phyloP scores from a whole-genome alignment of 2,797 vertebrate species.

The Botia almorhae region DNA sequence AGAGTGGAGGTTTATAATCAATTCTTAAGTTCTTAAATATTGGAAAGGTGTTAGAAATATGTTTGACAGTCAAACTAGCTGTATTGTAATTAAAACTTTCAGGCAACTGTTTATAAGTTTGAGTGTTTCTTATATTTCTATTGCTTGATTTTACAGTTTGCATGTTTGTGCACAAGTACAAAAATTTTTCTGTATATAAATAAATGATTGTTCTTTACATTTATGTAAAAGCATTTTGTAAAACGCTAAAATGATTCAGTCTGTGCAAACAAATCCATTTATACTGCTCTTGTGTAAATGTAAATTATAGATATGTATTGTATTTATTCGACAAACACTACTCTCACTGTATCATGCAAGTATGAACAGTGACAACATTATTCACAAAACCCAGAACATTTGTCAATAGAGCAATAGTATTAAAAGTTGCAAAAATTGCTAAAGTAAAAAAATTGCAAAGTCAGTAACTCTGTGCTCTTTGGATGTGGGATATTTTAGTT shows the following conservation, averaged over 20 bases:
- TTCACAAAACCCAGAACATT: too few relatives aligned
- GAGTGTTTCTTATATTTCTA: not conserved
- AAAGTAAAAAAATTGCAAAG: too few relatives aligned
- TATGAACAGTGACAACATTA: too few relatives aligned
- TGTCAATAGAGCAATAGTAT: too few relatives aligned
- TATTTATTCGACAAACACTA: not conserved
- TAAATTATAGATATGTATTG: not conserved
- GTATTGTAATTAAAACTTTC: not conserved
- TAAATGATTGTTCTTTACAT: not conserved
- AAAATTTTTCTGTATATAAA: not conserved
- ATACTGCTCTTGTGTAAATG: not conserved
- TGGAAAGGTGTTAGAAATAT: not conserved
- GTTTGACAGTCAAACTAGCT: not conserved
- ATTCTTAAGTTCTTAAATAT: not conserved
- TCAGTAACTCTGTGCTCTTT: too few relatives aligned
- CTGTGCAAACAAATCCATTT: not conserved
- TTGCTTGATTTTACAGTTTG: too few relatives aligned
- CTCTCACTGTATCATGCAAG: too few relatives aligned
- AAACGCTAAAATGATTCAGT: not conserved
- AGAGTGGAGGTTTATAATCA: constrained; percentile 74
- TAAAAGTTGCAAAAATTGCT: too few relatives aligned
- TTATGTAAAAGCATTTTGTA: not conserved
- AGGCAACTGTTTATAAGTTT: not conserved
- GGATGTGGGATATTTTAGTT: too few relatives aligned
- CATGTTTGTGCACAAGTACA: not conserved